phyloP scores from a whole-genome alignment of 1,140 invertebrate genomes.

The Pogonus chalceus region DNA sequence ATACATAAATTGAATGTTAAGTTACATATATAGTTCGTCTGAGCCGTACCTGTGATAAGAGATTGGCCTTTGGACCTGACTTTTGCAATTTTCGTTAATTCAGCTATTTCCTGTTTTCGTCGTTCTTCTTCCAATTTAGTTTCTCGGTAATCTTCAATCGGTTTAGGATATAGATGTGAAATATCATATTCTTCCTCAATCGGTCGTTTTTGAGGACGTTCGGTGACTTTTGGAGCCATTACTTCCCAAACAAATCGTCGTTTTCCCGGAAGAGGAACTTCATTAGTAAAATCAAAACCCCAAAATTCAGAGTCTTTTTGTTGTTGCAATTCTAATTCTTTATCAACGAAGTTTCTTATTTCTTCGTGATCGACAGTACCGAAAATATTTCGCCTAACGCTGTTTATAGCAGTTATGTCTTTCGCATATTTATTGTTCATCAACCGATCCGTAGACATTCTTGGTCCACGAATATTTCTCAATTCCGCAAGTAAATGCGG shows the following conservation, averaged over 20 bases:
- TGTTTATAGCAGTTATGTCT: neutral
- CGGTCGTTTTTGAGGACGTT: neutral
- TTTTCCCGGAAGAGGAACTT: conserved; percentile 18
- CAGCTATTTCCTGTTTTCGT: no score
- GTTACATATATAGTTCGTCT: no score
- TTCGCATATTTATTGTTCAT: neutral
- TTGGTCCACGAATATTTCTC: conserved; percentile 4
- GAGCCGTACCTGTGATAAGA: neutral
- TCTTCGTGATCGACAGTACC: conserved; percentile 35
- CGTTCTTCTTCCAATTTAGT: neutral
- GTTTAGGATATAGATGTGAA: neutral
- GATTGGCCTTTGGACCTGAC: no score
- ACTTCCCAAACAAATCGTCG: neutral
- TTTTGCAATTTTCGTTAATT: no score
- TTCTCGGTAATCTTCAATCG: neutral
- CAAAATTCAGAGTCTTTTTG: conserved; percentile 27
- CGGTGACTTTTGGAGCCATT: neutral
- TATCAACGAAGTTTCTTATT: conserved; percentile 30
- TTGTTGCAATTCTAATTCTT: conserved; percentile 28
- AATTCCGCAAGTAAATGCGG: conserved; percentile 7
- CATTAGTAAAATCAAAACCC: conserved; percentile 35
- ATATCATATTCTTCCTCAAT: neutral
- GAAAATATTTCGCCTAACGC: conserved; percentile 33
- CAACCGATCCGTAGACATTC: conserved; percentile 3
- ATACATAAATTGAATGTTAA: no score